A percentile compares a stretch with the other conserved stretches of the same genome.
Evolutionary conservation across 2,113 vertebrate genomes (phyloP).

Genomic region (Cinclus cinclus): DNA sequence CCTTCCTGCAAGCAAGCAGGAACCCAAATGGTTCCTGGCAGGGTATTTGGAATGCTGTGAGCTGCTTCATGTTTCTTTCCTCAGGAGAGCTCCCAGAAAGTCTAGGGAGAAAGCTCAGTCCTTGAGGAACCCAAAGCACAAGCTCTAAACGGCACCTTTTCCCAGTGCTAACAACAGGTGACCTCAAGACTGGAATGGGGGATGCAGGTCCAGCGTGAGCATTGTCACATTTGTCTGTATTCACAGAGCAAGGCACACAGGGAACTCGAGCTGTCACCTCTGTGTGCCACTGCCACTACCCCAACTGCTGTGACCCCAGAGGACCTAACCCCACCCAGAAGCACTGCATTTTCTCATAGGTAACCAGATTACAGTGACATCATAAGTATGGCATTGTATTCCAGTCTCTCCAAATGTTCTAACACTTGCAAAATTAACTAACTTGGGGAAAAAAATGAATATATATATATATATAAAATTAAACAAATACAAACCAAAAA

Average conservation of each 20-base stretch:
- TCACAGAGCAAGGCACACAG: neutral
- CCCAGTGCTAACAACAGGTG: neutral
- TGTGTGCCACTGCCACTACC: neutral
- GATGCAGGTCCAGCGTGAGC: accelerated
- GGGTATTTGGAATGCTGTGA: neutral
- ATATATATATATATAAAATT: neutral
- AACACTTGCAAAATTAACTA: neutral
- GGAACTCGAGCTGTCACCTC: neutral
- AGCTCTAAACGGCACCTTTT: neutral
- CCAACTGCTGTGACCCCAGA: neutral
- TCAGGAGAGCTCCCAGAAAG: neutral
- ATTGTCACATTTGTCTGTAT: neutral
- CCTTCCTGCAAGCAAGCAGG: neutral
- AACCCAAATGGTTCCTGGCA: neutral
- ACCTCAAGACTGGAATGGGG: neutral
- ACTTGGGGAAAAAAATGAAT: neutral
- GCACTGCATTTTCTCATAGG: neutral
- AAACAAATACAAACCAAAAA: neutral
- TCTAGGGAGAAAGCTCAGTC: neutral
- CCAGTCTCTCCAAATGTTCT: neutral
- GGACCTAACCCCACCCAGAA: neutral
- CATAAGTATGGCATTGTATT: neutral
- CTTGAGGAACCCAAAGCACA: neutral
- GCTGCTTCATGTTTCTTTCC: neutral
- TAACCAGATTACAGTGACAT: neutral